phyloP scores from a whole-genome alignment of 2,797 vertebrate genomes.

The Chiroxiphia lanceolata region DNA sequence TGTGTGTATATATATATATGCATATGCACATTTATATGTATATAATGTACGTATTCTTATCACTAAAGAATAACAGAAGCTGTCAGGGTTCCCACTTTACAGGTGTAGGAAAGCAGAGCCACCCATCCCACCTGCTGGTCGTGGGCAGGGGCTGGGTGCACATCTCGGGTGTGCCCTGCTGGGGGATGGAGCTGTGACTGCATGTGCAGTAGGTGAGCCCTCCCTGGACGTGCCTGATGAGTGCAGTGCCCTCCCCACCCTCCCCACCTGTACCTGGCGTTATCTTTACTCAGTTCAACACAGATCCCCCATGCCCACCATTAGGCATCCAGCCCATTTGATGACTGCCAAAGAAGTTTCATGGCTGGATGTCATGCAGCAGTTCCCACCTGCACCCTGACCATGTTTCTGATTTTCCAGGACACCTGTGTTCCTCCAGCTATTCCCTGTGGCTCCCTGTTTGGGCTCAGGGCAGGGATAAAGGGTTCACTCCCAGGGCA shows the following conservation, averaged over 20 bases:
- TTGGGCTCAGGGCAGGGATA: background rate
- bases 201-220: fast-evolving
- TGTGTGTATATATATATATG: background rate
- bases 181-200: background rate
- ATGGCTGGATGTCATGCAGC: fast-evolving
- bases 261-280: background rate
- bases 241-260: background rate
- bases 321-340: fast-evolving
- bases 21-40: background rate
- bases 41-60: background rate
- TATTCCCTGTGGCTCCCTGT: fast-evolving
- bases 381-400: background rate
- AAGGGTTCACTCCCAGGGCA: background rate
- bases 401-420: fast-evolving
- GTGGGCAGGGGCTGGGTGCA: fast-evolving
- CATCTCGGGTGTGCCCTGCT: fast-evolving
- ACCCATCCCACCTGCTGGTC: fast-evolving
- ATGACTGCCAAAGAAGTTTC: fast-evolving
- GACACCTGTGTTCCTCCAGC: background rate
- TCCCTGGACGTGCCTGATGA: background rate
- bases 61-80: background rate
- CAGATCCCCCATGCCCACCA: fast-evolving
- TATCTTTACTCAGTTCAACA: fast-evolving
- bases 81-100: fast-evolving
- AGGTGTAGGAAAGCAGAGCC: background rate